phyloP scores from a whole-genome alignment of 2,888 invertebrate species.

The Dryobotodes eremita region DNA sequence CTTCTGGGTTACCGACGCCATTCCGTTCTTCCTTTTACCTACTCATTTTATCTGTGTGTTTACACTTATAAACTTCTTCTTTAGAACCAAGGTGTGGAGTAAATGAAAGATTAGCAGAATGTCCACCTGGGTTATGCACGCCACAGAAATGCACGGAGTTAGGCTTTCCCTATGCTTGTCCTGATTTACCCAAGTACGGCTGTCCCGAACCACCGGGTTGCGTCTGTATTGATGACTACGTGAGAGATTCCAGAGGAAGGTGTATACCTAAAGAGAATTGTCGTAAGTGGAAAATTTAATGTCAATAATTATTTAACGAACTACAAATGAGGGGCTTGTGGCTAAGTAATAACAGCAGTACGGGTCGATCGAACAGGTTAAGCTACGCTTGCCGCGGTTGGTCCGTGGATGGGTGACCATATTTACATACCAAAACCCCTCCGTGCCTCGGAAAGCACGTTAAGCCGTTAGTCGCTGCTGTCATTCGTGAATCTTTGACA shows the following conservation, averaged over 20 bases:
- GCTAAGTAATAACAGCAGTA: too few relatives aligned
- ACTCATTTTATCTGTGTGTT: background rate
- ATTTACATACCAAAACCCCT: too few relatives aligned
- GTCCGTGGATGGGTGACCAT: too few relatives aligned
- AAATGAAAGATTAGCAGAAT: conserved; percentile 55
- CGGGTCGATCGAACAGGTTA: too few relatives aligned
- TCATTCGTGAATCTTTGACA: too few relatives aligned
- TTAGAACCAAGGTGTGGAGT: conserved; percentile 45
- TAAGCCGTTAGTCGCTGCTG: too few relatives aligned
- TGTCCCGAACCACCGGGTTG: conserved; percentile 46
- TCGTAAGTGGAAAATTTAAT: conserved; percentile 32
- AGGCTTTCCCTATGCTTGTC: conserved; percentile 49
- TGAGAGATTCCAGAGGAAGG: conserved; percentile 40
- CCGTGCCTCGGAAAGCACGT: too few relatives aligned
- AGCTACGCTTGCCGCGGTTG: too few relatives aligned
- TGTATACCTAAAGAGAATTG: conserved; percentile 33
- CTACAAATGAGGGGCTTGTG: background rate
- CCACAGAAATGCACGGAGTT: conserved; percentile 55
- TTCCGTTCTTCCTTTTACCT: background rate
- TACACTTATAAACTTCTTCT: background rate
- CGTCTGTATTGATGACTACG: conserved; percentile 28
- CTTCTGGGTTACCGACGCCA: background rate
- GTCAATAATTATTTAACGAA: background rate
- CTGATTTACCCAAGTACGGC: conserved; percentile 13
- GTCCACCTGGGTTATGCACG: conserved; percentile 51